phyloP scores from a whole-genome alignment of 2,797 vertebrate genomes.

The Tokudaia muenninki region DNA sequence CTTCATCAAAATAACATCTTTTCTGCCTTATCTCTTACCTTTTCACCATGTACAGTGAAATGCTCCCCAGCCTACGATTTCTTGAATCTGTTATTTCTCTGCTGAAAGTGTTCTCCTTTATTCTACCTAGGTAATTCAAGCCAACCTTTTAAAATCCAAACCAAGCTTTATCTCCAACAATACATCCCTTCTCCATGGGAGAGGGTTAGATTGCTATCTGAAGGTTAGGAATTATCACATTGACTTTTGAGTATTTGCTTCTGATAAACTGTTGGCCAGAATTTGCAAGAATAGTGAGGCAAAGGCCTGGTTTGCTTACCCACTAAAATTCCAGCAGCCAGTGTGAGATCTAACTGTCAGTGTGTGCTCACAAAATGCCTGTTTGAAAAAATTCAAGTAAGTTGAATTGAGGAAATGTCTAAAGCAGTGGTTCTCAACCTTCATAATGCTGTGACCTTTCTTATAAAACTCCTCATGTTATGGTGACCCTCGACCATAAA shows the following conservation, averaged over 20 bases:
- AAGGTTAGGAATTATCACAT: background rate
- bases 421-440: background rate
- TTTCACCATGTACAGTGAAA: background rate
- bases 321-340: background rate
- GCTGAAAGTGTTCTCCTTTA: background rate
- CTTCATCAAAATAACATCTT: background rate
- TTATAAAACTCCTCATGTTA: background rate
- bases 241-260: background rate
- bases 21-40: background rate
- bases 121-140: background rate
- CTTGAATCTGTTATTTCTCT: background rate
- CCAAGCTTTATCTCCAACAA: conserved; percentile 28
- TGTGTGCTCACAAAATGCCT: background rate
- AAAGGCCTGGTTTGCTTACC: background rate
- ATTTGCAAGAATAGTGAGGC: background rate
- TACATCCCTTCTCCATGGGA: accelerated
- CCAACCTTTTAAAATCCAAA: background rate
- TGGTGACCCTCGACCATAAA: background rate
- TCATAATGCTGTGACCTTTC: background rate
- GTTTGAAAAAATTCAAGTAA: background rate
- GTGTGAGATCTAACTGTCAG: background rate
- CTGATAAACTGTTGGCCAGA: background rate
- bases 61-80: background rate
- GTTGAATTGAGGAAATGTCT: background rate
- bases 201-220: background rate